Conservation (phyloP, 2,113 vertebrate genomes). For the Larimichthys crocea region DNA sequence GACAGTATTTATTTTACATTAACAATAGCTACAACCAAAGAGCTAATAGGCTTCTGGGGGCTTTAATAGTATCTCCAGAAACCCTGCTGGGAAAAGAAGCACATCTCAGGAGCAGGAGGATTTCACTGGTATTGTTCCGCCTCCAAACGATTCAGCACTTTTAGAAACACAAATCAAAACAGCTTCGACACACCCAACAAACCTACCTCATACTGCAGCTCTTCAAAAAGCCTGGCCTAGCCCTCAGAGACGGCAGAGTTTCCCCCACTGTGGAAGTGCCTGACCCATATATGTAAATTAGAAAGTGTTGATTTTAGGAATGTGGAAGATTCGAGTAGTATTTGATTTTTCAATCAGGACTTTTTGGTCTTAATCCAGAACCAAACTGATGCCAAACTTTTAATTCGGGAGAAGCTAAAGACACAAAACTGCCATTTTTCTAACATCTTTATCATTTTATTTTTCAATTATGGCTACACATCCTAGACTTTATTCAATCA, state of each 20-base stretch:
- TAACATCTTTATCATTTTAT: conserved; percentile 65
- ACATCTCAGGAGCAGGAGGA: neutral
- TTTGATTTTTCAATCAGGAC: conserved; percentile 25
- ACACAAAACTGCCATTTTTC: conserved; percentile 75
- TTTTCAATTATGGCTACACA: conserved; percentile 88
- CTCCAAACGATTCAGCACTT: conserved; percentile 42
- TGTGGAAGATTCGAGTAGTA: conserved; percentile 14
- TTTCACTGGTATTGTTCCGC: conserved; percentile 7
- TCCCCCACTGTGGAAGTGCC: conserved; percentile 52
- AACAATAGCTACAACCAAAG: neutral
- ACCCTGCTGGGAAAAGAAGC: neutral
- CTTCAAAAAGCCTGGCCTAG: conserved; percentile 93
- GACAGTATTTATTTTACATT: neutral
- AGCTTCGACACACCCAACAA: conserved; percentile 87
- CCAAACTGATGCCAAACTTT: conserved; percentile 48
- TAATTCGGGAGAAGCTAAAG: conserved; percentile 77
- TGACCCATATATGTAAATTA: conserved; percentile 89
- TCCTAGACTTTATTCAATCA: conserved; percentile 85
- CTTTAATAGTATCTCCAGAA: neutral
- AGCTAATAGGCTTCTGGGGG: neutral
- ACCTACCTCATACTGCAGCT: conserved; percentile 97
- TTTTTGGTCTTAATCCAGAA: conserved; percentile 23
- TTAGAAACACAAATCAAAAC: conserved; percentile 79
- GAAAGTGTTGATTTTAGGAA: conserved; percentile 75
- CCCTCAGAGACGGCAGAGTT: conserved; percentile 12